Evolutionary conservation across 2,113 vertebrate species (phyloP).

Genomic region (Gallinago jamesoni): DNA sequence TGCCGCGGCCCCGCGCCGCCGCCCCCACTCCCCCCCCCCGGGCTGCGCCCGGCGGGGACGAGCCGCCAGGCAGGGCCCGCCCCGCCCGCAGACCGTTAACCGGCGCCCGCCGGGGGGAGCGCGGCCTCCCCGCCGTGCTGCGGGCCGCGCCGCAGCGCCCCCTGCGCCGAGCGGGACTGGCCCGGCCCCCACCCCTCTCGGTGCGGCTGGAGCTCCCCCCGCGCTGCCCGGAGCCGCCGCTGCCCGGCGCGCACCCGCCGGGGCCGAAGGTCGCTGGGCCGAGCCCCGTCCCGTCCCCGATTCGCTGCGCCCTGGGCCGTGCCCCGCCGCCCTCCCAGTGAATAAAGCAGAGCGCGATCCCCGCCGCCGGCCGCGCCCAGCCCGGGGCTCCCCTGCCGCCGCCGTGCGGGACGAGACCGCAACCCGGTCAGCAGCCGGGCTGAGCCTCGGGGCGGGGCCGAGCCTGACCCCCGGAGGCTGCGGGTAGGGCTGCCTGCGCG

Average conservation of each 20-base stretch:
- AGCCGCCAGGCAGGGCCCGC: background rate
- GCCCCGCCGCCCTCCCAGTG: background rate
- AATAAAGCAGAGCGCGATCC: background rate
- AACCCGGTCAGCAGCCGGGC: too few species aligned
- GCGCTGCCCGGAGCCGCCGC: background rate
- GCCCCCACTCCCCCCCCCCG: accelerated
- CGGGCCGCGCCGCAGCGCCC: background rate
- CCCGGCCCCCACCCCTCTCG: background rate
- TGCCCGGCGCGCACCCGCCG: background rate
- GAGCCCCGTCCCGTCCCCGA: background rate
- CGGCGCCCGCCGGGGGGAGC: background rate
- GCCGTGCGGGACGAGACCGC: too few species aligned
- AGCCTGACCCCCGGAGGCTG: background rate
- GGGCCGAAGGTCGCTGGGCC: background rate
- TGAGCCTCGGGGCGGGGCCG: too few species aligned
- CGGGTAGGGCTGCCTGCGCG: background rate
- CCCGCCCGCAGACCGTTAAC: background rate
- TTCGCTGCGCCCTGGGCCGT: background rate
- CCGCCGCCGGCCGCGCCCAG: background rate
- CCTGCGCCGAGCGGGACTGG: background rate
- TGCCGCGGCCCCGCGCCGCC: background rate
- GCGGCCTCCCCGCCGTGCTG: background rate
- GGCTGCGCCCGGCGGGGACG: background rate
- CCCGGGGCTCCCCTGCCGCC: too few species aligned
- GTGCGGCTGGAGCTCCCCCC: background rate